Percentiles rank a stretch among this genome's conserved stretches.
Evolutionary conservation across 2,888 invertebrate species (phyloP).

Genomic region (Rhagonycha lutea): DNA sequence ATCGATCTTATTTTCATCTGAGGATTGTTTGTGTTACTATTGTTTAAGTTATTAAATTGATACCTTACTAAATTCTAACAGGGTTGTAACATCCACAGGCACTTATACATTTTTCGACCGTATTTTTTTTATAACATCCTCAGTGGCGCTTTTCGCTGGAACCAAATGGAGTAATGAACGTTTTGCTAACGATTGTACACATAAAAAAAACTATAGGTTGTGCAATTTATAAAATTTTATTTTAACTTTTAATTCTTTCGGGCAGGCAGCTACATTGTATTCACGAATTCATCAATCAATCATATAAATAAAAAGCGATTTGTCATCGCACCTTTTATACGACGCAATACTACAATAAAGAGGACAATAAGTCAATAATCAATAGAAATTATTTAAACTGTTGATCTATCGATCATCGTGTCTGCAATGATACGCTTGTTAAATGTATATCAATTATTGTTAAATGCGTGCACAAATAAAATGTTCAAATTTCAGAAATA

Average conservation of each 20-base stretch:
- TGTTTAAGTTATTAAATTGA: background rate
- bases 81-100: background rate
- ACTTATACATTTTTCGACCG: background rate
- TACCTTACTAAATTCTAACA: background rate
- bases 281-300: conserved; percentile 14
- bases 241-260: conserved; percentile 3
- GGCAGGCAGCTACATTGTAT: conserved; percentile 7
- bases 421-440: conserved; percentile 32
- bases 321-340: conserved; percentile 30
- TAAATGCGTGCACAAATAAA: background rate
- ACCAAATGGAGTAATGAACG: background rate
- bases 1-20: conserved; percentile 19
- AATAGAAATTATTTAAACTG: conserved; percentile 21
- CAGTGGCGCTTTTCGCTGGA: background rate
- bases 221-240: conserved; percentile 7
- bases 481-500: background rate
- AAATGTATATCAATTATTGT: conserved; percentile 33
- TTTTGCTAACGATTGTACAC: background rate
- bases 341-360: conserved; percentile 16
- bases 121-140: background rate
- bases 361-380: conserved; percentile 25
- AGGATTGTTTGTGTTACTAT: conserved; percentile 2
- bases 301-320: conserved; percentile 29
- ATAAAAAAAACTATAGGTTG: background rate
- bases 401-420: conserved; percentile 24